Evolutionary conservation across 1,140 invertebrate species (phyloP), one percentile per base, ranked within the genome.

Genomic region (Fopius arisanus): DNA sequence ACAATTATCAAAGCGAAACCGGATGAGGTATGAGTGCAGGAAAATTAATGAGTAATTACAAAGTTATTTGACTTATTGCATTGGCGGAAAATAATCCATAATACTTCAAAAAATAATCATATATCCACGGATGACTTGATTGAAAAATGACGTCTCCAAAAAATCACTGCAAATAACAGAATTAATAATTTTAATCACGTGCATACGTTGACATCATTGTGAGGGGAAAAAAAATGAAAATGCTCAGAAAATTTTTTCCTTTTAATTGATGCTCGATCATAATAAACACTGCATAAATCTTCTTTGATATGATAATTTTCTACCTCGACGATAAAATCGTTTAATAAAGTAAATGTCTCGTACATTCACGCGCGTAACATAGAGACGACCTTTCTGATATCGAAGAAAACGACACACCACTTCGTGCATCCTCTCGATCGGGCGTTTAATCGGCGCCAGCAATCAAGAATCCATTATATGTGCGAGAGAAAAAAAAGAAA

Each of bases 331-430:
- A 70, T 70, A 70, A 70, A 70, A 70, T 70, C 68, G 68, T n/a
- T 51, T 70, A 72, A 72, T 65, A 72, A 72, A 63, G 62, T 72
- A 72, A 63, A 40, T 62, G 70, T 65, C 40, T 72, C 48, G 43
- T 70, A 65, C 28, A 31, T 65, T 65, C 29, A 31, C 29, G 26
- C 62, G 26, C n/a, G 23, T 65, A 65, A 65, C 26, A 65, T 29
- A 70, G 68, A 70, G 68, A 70, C 68, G 68, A 70, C 68, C 68
- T 70, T 59, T 70, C 68, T 70, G 68, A 70, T 70, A 70, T 51
- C 51, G 48, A 28, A 40, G 48, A 70, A 51, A 26, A 67, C 65
- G 31, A 65, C 28, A 33, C 29, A 62, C 28, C 28, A 29, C 54
- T 28, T 28, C 28, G 62, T 31, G 62, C 26, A 59, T 59, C 54